Conservation (phyloP, 2,113 vertebrate genomes). For the Elephantulus edwardii region DNA sequence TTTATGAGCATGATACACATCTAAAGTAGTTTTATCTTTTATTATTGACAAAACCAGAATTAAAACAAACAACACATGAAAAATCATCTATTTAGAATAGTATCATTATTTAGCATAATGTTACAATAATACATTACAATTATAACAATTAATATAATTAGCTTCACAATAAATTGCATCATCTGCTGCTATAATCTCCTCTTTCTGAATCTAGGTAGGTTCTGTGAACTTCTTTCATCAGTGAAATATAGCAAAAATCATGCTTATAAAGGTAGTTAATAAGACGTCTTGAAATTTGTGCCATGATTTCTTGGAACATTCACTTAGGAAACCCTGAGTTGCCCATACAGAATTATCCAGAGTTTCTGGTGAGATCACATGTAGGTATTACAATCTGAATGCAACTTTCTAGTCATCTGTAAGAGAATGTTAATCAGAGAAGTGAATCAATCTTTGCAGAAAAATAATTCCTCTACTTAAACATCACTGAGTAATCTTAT, state of each 20-base stretch:
- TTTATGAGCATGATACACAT: background rate
- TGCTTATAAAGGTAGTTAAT: background rate
- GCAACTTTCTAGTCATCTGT: background rate
- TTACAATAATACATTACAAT: background rate
- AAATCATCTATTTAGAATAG: background rate
- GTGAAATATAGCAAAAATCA: background rate
- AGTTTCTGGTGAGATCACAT: background rate
- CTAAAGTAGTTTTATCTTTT: background rate
- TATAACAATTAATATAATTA: background rate
- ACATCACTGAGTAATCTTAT: background rate
- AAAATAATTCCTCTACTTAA: background rate
- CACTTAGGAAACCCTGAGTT: background rate
- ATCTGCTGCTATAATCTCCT: background rate
- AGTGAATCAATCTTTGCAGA: background rate
- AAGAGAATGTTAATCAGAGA: background rate
- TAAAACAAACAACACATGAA: constrained; percentile 2
- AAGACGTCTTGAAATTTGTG: background rate
- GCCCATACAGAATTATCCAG: background rate
- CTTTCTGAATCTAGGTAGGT: background rate
- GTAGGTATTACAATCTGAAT: background rate
- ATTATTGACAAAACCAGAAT: background rate
- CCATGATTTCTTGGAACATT: background rate
- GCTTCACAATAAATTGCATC: background rate
- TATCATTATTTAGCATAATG: background rate
- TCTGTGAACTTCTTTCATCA: background rate